Evolutionary conservation across 1,140 invertebrate genomes (phyloP), one percentile per base, ranked within the genome.

Genomic region (Eumaeus atala): DNA sequence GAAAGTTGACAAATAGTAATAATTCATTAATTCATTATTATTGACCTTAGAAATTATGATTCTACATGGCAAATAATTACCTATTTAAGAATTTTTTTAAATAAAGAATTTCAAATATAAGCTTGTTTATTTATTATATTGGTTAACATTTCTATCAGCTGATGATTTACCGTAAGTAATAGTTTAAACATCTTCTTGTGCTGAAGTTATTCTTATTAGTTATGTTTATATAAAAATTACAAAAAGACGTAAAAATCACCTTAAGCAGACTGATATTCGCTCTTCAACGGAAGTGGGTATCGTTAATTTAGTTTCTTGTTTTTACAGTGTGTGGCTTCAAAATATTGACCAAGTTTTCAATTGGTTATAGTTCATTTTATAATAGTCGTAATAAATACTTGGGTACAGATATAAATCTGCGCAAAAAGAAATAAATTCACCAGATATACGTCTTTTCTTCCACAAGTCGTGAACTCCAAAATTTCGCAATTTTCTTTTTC

Each of bases 291-390:
- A 51, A 51, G 37, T 36, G 36, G 34, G 35, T 51, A 18, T 51
- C 36, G 9, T 51, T 51, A 51, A 51, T 36, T 51, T 17, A 17
- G 34, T 51, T 51, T 44, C 40, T 44, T 44, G 40, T 16, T 44
- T n/a, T 44, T 44, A 36, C 34, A 10, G 36, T 37, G 49, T 51
- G 34, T 36, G 34, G 34, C 34, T 9, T 51, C 49, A 51, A 51
- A 51, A 51, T 51, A 51, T 51, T 51, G 35, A 37, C 33, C 12
- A 51, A 51, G 36, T 38, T 55, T 48, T 35, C 35, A 55, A 54
- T 54, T 47, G 12, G 7, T 54, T 14, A 36, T 54, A 54, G 52
- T 54, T 48, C 52, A 54, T 54, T 54, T 54, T 54, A 54, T 54
- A 54, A 47, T 54, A 55, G 44, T 55, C 54, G 18, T 55, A 55